phyloP scores from a whole-genome alignment of 2,888 invertebrate genomes.

The Tortrix viridana region DNA sequence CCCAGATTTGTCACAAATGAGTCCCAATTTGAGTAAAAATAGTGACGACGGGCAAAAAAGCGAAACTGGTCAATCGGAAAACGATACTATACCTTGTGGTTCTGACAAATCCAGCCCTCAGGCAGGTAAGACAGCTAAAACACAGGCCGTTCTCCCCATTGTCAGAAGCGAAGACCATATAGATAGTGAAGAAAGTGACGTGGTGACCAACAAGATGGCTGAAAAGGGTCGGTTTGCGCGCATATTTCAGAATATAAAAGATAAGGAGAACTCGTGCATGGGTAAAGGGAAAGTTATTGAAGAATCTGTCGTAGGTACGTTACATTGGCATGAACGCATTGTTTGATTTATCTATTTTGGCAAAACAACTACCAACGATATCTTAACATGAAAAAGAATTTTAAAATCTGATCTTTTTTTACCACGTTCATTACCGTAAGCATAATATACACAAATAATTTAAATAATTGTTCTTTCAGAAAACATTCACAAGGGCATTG shows the following conservation, averaged over 20 bases:
- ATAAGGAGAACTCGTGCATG: slow-evolving; percentile 79
- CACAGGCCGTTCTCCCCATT: slow-evolving; percentile 79
- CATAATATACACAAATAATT: not conserved
- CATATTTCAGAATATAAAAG: slow-evolving; percentile 73
- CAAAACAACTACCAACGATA: too few relatives aligned
- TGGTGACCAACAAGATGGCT: slow-evolving; percentile 66
- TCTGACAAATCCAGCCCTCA: slow-evolving; percentile 80
- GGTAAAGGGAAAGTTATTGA: slow-evolving; percentile 80
- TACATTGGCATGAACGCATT: slow-evolving; percentile 2
- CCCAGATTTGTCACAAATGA: slow-evolving; percentile 72
- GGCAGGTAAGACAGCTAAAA: slow-evolving; percentile 69
- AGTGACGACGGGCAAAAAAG: slow-evolving; percentile 78
- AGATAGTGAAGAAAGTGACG: slow-evolving; percentile 67
- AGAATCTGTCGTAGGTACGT: slow-evolving; percentile 71
- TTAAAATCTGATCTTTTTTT: too few relatives aligned
- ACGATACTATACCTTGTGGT: slow-evolving; percentile 78
- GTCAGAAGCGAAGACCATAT: slow-evolving; percentile 76
- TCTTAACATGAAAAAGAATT: too few relatives aligned
- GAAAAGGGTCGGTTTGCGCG: slow-evolving; percentile 75
- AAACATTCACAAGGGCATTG: slow-evolving; percentile 72
- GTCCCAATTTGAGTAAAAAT: slow-evolving; percentile 71
- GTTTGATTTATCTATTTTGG: too few relatives aligned
- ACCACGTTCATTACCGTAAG: too few relatives aligned
- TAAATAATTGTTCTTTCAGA: slow-evolving; percentile 55
- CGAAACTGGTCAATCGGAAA: slow-evolving; percentile 75